phyloP scores from a whole-genome alignment of 2,888 invertebrate genomes.

The Leuctra nigra region DNA sequence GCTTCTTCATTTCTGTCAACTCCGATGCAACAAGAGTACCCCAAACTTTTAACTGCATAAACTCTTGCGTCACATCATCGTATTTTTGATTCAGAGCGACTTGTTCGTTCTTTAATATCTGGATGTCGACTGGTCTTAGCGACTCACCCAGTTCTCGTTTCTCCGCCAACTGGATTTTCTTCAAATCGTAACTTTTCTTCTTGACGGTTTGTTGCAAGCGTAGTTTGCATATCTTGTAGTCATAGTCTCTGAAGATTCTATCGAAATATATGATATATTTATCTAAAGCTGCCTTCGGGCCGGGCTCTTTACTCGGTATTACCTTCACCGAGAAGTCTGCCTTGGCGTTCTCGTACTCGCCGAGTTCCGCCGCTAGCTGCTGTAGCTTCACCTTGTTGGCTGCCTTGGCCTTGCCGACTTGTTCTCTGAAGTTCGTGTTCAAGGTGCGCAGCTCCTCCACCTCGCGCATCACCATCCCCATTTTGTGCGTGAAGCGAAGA shows the following conservation, averaged over 20 bases:
- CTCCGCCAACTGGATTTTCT: background rate
- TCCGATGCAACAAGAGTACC: background rate
- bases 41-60: background rate
- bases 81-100: too few species aligned
- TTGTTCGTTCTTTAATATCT: background rate
- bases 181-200: background rate
- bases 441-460: background rate
- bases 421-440: background rate
- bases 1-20: background rate
- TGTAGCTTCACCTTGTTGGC: background rate
- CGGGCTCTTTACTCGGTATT: background rate
- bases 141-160: background rate
- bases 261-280: background rate
- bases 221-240: background rate
- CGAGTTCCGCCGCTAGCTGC: background rate
- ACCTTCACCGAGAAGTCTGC: background rate
- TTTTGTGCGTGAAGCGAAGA: too few species aligned
- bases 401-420: background rate
- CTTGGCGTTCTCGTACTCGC: background rate
- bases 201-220: too few species aligned
- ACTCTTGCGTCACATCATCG: background rate
- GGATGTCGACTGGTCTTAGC: background rate
- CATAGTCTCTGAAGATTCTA: background rate
- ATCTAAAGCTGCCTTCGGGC: background rate
- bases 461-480: background rate